These are phyloP conservation scores for Lithobates pipiens DNA, from an alignment of 2,797 vertebrate genomes.

Conservation along the genomic window DNA sequence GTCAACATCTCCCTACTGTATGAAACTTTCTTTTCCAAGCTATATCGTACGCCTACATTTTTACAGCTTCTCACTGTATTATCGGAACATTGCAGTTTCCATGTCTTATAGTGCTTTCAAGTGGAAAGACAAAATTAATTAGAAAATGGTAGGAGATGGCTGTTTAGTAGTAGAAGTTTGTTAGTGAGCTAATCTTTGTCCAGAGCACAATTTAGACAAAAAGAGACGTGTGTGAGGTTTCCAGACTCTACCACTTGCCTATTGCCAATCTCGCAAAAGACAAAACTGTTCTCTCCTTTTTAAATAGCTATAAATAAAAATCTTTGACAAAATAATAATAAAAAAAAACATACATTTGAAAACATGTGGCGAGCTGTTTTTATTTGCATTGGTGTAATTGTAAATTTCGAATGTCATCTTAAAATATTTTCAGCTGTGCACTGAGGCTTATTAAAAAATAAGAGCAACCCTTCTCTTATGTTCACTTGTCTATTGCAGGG, in stretches of 20 bases:
- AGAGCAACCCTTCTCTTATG: too few species aligned
- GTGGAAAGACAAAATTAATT: conserved; percentile 42
- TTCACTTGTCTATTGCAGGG: too few species aligned
- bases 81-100: conserved; percentile 48
- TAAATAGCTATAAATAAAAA: conserved; percentile 54
- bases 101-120: conserved; percentile 48
- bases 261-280: conserved; percentile 51
- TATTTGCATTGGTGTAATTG: neutral
- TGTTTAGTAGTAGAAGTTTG: conserved; percentile 55
- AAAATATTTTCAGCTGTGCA: too few species aligned
- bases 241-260: conserved; percentile 49
- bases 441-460: too few species aligned
- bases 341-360: conserved; percentile 51
- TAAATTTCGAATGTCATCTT: too few species aligned
- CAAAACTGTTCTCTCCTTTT: conserved; percentile 52
- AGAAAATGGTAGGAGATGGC: conserved; percentile 50
- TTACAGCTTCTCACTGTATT: conserved; percentile 55
- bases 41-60: conserved; percentile 47
- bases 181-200: conserved; percentile 51
- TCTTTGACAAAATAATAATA: conserved; percentile 51
- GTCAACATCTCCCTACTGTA: conserved; percentile 30
- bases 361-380: neutral
- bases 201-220: conserved; percentile 51
- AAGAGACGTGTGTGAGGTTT: conserved; percentile 26
- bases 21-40: conserved; percentile 25